Evolutionary conservation across 2,113 vertebrate genomes (phyloP).

Genomic region (Spilogale gracilis): DNA sequence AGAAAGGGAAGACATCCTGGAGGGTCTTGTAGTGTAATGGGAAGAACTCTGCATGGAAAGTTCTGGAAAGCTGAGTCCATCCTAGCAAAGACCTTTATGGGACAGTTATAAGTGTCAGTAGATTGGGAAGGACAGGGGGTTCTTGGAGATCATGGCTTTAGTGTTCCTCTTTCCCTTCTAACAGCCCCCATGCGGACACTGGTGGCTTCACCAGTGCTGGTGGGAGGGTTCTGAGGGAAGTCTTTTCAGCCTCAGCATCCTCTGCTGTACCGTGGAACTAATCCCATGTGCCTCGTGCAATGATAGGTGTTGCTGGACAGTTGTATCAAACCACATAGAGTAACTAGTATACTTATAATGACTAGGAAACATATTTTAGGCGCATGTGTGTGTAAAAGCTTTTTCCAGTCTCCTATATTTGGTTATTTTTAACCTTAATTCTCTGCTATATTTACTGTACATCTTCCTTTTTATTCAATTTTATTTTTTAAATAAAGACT

Average conservation of each 20-base stretch:
- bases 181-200: background rate
- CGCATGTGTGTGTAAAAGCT: background rate
- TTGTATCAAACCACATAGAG: background rate
- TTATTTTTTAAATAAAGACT: background rate
- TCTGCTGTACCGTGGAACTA: background rate
- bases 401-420: background rate
- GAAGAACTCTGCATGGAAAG: background rate
- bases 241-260: background rate
- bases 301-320: accelerated
- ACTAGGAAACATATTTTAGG: background rate
- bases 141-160: background rate
- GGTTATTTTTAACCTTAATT: background rate
- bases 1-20: background rate
- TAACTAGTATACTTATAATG: background rate
- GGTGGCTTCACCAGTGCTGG: background rate
- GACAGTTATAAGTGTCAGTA: background rate
- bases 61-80: background rate
- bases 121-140: background rate
- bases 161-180: background rate
- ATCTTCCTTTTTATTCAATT: background rate
- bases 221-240: background rate
- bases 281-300: accelerated
- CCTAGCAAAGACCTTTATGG: background rate
- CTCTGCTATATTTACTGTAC: background rate
- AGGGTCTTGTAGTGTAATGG: background rate